phyloP scores from a whole-genome alignment of 2,888 invertebrate genomes.

The Meteorus cinctellus region DNA sequence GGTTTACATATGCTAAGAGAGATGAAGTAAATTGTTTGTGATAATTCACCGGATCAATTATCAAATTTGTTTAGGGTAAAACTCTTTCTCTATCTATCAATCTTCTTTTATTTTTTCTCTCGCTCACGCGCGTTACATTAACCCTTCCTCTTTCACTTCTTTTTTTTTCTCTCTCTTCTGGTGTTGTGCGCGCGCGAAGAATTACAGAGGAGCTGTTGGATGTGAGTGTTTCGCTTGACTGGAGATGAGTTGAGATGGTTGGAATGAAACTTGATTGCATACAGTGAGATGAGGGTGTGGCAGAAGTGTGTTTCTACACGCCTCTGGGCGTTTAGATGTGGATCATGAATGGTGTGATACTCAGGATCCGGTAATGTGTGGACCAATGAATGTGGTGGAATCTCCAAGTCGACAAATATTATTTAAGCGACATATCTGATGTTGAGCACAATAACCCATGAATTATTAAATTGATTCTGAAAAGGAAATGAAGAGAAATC shows the following conservation, averaged over 20 bases:
- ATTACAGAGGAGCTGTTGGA: slow-evolving; percentile 44
- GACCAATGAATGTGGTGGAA: slow-evolving; percentile 12
- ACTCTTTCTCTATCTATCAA: slow-evolving; percentile 19
- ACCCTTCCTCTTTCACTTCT: neutral
- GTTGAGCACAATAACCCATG: neutral
- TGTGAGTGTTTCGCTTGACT: slow-evolving; percentile 64
- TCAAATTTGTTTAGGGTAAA: slow-evolving; percentile 47
- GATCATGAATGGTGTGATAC: slow-evolving; percentile 24
- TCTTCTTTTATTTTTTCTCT: slow-evolving; percentile 6
- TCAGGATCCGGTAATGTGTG: slow-evolving; percentile 1
- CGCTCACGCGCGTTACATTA: neutral
- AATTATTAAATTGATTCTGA: neutral
- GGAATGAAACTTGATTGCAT: slow-evolving; percentile 21
- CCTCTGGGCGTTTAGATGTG: slow-evolving; percentile 35
- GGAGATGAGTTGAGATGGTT: slow-evolving; percentile 48
- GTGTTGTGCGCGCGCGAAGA: neutral
- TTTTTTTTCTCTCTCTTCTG: neutral
- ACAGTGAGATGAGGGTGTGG: slow-evolving; percentile 37
- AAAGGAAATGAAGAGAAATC: neutral
- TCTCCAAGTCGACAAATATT: neutral
- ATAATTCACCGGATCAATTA: slow-evolving; percentile 54
- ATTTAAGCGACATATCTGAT: neutral
- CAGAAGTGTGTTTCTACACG: slow-evolving; percentile 15
- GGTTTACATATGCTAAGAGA: slow-evolving; percentile 25
- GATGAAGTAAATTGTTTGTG: slow-evolving; percentile 58